These are phyloP conservation scores for Scalopus aquaticus DNA, from an alignment of 2,113 vertebrate species.

Conservation along the genomic window DNA sequence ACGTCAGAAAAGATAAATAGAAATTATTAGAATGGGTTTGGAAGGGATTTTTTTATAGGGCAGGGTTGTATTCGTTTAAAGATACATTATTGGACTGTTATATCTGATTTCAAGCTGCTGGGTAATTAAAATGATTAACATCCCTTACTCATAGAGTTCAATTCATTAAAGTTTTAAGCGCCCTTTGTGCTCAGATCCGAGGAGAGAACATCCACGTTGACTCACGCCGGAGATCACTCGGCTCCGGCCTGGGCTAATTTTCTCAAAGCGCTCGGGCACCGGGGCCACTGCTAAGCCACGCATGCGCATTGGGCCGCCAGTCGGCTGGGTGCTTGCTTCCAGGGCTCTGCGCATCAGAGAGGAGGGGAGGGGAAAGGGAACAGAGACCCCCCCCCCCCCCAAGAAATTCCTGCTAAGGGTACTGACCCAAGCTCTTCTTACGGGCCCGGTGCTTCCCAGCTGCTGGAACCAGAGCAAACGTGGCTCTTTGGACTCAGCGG, in stretches of 20 bases:
- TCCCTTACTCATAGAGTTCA: constrained; percentile 84
- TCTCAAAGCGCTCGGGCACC: constrained; percentile 36
- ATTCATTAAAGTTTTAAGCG: constrained; percentile 86
- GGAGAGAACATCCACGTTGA: constrained; percentile 70
- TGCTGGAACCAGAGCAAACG: background rate
- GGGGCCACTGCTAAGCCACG: constrained; percentile 20
- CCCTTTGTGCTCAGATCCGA: constrained; percentile 81
- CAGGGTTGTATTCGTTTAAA: constrained; percentile 84
- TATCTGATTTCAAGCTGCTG: constrained; percentile 85
- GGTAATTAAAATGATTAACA: constrained; percentile 88
- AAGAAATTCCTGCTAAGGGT: background rate
- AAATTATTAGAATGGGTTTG: constrained; percentile 87
- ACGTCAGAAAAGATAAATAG: constrained; percentile 87
- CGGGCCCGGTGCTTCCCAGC: background rate
- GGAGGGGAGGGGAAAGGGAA: too few species aligned
- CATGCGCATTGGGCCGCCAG: background rate
- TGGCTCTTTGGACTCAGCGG: background rate
- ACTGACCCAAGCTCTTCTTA: background rate
- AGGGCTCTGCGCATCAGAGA: background rate
- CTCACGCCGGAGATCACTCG: constrained; percentile 74
- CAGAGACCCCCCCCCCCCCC: background rate
- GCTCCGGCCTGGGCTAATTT: constrained; percentile 59
- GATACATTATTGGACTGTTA: constrained; percentile 85
- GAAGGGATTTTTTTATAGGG: constrained; percentile 83
- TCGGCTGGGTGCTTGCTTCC: background rate